Evolutionary conservation across 1,140 invertebrate species (phyloP), one percentile per base, ranked within the genome.

Genomic region (Pseudomyrmex dendroicus): DNA sequence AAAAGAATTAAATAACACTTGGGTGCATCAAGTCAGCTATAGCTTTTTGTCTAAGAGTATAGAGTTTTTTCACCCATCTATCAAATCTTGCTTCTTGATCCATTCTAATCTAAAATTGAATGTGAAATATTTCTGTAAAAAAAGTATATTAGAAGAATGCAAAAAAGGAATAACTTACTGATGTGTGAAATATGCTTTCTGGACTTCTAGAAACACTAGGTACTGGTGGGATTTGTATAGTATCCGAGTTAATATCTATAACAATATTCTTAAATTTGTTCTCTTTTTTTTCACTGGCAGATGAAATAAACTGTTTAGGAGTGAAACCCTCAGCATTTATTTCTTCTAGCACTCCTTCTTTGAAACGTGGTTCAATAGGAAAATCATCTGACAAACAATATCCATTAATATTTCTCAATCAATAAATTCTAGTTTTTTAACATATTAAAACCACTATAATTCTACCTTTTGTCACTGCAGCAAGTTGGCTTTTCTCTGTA

Each of bases 41-140:
- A 54, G 93, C 94, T 87, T 94, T 94, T 74, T 95, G 94, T 66
- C 94, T 88, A 15, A 94, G 74, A 25, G 90, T 92, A 54, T 94
- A 95, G 2, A 95, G 83, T 70, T 95, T 95, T 72, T 94, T 95
- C 2, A 94, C 93, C 94, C 94, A 95, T 84, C 91, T 94, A 35
- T 94, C 94, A 77, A 94, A 93, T 61, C 92, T 94, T 56, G 84
- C 62, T 52, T 94, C 92, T 86, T 93, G 93, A 78, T 94, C 94
- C 12, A 91, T 82, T 61, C 92, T 89, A 84, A 95, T 94, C 94
- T 95, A 76, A 86, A 54, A 59, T 35, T 25, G 46, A 80, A 80
- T 12, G 5, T 35, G 35, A 25, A 35, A 73, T 61, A 50, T 35
- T 54, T 68, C 5, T 35, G 35, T 35, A 35, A 35, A 35, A 7